Conservation (phyloP, 1,140 invertebrate species). For the Conus betulinus region DNA sequence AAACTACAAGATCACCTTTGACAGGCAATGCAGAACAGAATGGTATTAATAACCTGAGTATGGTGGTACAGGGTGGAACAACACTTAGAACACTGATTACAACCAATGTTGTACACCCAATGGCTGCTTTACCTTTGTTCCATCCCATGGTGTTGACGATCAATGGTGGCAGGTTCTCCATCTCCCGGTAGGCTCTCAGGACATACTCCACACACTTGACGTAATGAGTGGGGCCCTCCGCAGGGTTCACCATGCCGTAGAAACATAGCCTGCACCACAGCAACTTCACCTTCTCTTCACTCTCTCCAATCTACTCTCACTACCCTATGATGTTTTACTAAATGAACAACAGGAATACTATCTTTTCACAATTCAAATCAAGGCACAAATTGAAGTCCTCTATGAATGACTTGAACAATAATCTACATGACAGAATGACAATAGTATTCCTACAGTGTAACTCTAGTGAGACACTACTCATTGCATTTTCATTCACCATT, state of each 20-base stretch:
- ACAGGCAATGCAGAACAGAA: too few species aligned
- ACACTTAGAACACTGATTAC: too few species aligned
- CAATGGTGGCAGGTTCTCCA: conserved; percentile 56
- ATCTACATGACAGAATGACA: too few species aligned
- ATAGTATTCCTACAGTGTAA: too few species aligned
- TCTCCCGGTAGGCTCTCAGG: conserved; percentile 50
- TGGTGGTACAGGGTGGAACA: too few species aligned
- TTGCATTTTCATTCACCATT: too few species aligned
- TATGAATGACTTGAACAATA: too few species aligned
- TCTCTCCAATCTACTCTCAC: neutral
- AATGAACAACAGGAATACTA: neutral
- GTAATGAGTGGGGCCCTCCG: conserved; percentile 64
- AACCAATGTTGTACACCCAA: too few species aligned
- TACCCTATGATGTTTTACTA: neutral
- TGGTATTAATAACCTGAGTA: too few species aligned
- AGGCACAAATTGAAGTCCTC: neutral
- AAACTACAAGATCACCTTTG: too few species aligned
- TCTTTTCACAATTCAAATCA: neutral
- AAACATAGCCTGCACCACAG: conserved; percentile 60
- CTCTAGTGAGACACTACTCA: too few species aligned
- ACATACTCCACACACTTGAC: conserved; percentile 65
- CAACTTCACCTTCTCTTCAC: too few species aligned
- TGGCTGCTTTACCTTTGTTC: conserved; percentile 64
- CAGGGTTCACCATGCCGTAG: conserved; percentile 65
- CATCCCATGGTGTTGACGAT: conserved; percentile 77